Evolutionary conservation across 1,140 invertebrate genomes (phyloP), one percentile per base, ranked within the genome.

Genomic region (Tetragnatha versicolor): DNA sequence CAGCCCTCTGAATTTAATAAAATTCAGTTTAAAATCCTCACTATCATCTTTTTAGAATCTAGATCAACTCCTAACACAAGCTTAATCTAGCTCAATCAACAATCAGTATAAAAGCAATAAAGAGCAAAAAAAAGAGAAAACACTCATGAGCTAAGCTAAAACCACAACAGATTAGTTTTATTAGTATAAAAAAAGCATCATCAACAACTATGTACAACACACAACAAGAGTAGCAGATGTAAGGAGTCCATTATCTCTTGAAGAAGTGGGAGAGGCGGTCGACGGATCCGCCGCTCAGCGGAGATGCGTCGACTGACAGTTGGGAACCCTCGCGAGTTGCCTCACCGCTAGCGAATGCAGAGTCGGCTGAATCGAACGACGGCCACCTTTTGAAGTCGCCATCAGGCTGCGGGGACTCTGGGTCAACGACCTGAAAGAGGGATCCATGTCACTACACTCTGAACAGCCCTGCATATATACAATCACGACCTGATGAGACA

Each of bases 291-390:
- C n/a, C 37, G 33, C 69, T 45, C 25, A 76, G 6, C 31, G 72
- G 27, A 65, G 17, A 37, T 27, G 45, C 39, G 37, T 76, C 10
- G 14, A 63, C 25, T 29, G 39, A 33, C 39, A 60, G 69, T 49
- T 76, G 45, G 65, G 72, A 76, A 51, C 87, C 63, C 49, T 66
- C 63, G 10, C 47, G n/a, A 45, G 29, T 53, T 49, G 37, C 49
- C 27, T 25, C 9, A n/a, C 58, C 75, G 20, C 75, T 78, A 45
- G 31, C 63, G 22, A 78, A 78, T 31, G 75, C 75, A 14, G 61
- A 78, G 61, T 77, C 73, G 9, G 33, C 45, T 3, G 73, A 65
- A n/a, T 78, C 75, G 60, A 58, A 66, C 25, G 75, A 78, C 27
- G 75, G 75, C 75, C 75, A 78, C 33, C 75, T 60, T 35, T 68